Evolutionary conservation across 2,888 invertebrate species (phyloP).

Genomic region (Notodonta ziczac): DNA sequence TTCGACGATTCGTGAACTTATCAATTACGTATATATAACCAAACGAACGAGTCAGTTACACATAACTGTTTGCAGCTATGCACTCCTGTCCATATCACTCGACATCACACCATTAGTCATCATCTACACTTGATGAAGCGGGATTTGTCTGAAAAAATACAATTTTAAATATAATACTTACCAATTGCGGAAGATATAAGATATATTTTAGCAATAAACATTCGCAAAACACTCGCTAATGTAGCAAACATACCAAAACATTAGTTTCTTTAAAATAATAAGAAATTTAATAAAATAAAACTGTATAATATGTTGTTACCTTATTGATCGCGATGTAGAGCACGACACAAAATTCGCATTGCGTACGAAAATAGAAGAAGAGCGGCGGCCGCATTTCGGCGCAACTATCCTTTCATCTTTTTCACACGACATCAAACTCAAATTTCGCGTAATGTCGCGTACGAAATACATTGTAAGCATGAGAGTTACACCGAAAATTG

Average conservation of each 20-base stretch:
- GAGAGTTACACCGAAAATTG: no score
- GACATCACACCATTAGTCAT: neutral
- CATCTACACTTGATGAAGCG: neutral
- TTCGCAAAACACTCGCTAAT: no score
- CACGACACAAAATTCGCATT: neutral
- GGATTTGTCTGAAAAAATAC: neutral
- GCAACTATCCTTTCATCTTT: no score
- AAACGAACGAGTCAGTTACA: neutral
- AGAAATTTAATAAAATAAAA: neutral
- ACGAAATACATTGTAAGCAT: no score
- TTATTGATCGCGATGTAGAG: neutral
- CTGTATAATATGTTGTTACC: neutral
- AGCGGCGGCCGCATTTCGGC: no score
- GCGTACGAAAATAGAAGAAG: neutral
- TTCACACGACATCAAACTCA: no score
- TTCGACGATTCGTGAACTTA: neutral
- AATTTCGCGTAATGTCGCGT: no score
- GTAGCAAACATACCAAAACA: no score
- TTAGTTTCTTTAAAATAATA: no score
- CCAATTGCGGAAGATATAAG: neutral
- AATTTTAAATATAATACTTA: neutral
- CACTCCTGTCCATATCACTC: neutral
- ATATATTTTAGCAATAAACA: neutral
- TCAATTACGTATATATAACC: slow-evolving; percentile 1
- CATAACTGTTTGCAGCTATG: neutral